A percentile compares a stretch with the other conserved stretches of the same genome.
These are phyloP conservation scores for Drosophila nikananu DNA, from an alignment of 1,140 invertebrate genomes.

Conservation along the genomic window DNA sequence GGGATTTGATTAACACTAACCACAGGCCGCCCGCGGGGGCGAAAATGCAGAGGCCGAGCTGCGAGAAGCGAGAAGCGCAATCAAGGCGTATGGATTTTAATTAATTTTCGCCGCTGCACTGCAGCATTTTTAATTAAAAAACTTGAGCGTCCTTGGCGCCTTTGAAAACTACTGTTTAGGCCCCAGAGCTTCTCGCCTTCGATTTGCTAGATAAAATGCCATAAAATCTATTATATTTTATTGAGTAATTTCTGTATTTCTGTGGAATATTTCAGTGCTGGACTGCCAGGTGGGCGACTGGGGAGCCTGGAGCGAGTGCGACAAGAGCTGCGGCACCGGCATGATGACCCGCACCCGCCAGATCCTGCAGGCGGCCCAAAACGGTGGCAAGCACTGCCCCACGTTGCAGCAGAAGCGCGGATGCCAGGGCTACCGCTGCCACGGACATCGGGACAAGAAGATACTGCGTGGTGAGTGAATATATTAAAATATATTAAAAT, in stretches of 20 bases:
- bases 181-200: not conserved
- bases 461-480: constrained; percentile 90
- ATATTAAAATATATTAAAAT: too few relatives aligned
- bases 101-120: constrained; percentile 71
- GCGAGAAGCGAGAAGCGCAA: constrained; percentile 34
- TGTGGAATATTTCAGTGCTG: constrained; percentile 90
- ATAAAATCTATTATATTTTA: too few relatives aligned
- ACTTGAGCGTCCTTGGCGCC: constrained; percentile 40
- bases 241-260: too few relatives aligned
- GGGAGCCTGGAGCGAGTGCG: constrained; percentile 91
- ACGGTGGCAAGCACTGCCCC: constrained; percentile 92
- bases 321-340: constrained; percentile 91
- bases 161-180: constrained; percentile 1
- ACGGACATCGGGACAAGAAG: constrained; percentile 88
- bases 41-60: constrained; percentile 3
- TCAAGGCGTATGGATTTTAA: constrained; percentile 79
- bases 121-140: constrained; percentile 75
- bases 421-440: constrained; percentile 90
- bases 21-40: constrained; percentile 6
- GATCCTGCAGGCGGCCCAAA: constrained; percentile 88
- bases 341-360: constrained; percentile 89
- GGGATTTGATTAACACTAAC: constrained; percentile 61
- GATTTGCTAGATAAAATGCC: not conserved
- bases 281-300: constrained; percentile 92
- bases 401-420: constrained; percentile 90